A percentile compares a stretch with the other conserved stretches of the same genome.
These are phyloP conservation scores for Xanthorhoe spadicearia DNA, from an alignment of 2,888 invertebrate species.

Conservation along the genomic window DNA sequence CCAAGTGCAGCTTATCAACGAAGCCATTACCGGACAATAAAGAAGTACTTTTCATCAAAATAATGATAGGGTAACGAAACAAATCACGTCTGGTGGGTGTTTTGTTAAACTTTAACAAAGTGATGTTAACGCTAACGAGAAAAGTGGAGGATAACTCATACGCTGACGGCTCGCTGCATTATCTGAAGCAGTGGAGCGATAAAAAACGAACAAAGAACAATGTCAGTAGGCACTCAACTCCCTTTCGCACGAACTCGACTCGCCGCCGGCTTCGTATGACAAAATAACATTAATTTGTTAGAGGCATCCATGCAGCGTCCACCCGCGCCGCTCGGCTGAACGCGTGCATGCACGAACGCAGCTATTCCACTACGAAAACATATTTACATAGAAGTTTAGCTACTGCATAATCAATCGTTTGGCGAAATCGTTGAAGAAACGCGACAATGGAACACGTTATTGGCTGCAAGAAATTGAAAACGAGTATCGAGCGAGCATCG, in stretches of 20 bases:
- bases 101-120: constrained; percentile 65
- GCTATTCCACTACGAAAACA: constrained; percentile 61
- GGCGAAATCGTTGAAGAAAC: constrained; percentile 69
- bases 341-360: constrained; percentile 66
- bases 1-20: constrained; percentile 38
- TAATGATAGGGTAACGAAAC: constrained; percentile 54
- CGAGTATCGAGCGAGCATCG: constrained; percentile 27
- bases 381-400: constrained; percentile 68
- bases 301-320: constrained; percentile 56
- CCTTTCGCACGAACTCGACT: constrained; percentile 77
- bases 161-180: constrained; percentile 66
- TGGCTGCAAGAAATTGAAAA: constrained; percentile 30
- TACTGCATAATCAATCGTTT: constrained; percentile 65
- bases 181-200: constrained; percentile 81
- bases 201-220: constrained; percentile 83
- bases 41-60: constrained; percentile 44
- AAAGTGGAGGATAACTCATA: constrained; percentile 78
- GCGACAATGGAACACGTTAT: constrained; percentile 51
- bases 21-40: constrained; percentile 38
- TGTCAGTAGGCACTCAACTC: constrained; percentile 76
- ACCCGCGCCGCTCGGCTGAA: constrained; percentile 60
- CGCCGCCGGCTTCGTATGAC: constrained; percentile 70
- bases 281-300: constrained; percentile 74
- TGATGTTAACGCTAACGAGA: constrained; percentile 73
- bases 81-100: constrained; percentile 63